Conservation (phyloP, 1,140 invertebrate genomes). For the Sminthurinus signatus region DNA sequence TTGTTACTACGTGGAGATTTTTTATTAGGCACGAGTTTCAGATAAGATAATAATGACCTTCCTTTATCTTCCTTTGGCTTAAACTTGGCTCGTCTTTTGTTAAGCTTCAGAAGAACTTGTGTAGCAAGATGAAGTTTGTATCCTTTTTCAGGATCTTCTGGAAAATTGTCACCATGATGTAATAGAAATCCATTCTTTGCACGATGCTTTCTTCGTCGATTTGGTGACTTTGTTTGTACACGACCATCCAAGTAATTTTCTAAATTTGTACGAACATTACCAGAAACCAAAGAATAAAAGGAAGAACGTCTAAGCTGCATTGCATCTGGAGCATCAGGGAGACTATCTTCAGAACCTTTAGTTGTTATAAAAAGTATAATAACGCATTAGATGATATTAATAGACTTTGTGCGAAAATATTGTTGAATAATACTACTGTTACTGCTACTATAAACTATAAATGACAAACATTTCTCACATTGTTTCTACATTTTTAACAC, state of each 20-base stretch:
- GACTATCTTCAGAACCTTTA: conserved; percentile 29
- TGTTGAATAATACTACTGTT: not conserved
- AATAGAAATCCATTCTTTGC: conserved; percentile 36
- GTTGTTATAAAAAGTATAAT: not conserved
- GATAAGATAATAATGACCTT: conserved; percentile 34
- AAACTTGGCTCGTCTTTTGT: conserved; percentile 32
- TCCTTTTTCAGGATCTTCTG: conserved; percentile 35
- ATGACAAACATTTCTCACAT: not conserved
- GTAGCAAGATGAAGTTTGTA: conserved; percentile 37
- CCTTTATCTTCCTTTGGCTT: conserved; percentile 36
- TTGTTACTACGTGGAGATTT: conserved; percentile 26
- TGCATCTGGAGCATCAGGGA: conserved; percentile 30
- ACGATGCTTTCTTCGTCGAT: conserved; percentile 24
- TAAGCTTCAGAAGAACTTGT: conserved; percentile 39
- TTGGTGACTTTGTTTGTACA: not conserved
- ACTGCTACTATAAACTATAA: not conserved
- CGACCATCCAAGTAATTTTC: conserved; percentile 40
- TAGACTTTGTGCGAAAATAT: not conserved
- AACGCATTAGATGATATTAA: not conserved
- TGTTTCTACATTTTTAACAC: not conserved
- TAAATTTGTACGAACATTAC: conserved; percentile 37
- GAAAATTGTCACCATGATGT: conserved; percentile 40
- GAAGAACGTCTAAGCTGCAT: conserved; percentile 38
- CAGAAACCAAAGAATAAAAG: conserved; percentile 37
- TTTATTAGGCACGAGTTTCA: conserved; percentile 35